phyloP scores from a whole-genome alignment of 2,113 vertebrate species.

The Paedocypris sp. region DNA sequence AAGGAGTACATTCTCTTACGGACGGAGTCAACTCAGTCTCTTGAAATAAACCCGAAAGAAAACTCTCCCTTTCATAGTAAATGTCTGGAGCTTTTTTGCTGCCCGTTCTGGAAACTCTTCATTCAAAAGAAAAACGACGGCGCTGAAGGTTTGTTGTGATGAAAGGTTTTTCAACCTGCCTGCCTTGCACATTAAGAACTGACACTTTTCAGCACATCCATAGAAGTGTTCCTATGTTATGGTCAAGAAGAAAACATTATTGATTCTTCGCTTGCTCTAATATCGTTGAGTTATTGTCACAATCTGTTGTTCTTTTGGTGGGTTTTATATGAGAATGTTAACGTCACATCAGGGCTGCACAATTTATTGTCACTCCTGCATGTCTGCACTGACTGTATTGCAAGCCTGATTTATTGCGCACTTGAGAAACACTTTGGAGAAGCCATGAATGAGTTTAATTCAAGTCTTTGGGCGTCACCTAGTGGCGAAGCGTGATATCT shows the following conservation, averaged over 20 bases:
- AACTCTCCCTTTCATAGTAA: constrained; percentile 81
- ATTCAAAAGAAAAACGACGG: constrained; percentile 77
- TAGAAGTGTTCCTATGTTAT: background rate
- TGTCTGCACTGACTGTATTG: background rate
- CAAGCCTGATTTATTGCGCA: background rate
- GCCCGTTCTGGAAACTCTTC: constrained; percentile 75
- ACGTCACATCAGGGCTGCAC: background rate
- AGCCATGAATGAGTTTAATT: background rate
- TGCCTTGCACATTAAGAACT: background rate
- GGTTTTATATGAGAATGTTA: background rate
- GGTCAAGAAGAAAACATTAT: background rate
- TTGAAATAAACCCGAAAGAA: constrained; percentile 76
- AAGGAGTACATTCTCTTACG: constrained; percentile 87
- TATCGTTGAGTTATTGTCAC: background rate
- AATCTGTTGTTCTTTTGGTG: background rate
- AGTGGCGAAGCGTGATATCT: background rate
- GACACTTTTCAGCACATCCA: no score
- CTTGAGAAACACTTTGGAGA: background rate
- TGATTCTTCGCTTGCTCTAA: background rate
- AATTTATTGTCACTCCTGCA: background rate
- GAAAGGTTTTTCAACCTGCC: background rate
- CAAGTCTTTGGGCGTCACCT: background rate
- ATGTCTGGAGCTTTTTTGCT: constrained; percentile 87
- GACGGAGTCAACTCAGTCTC: constrained; percentile 77
- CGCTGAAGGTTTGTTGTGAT: constrained; percentile 73